Conservation (phyloP, 2,113 vertebrate species). For the Menidia beryllina region DNA sequence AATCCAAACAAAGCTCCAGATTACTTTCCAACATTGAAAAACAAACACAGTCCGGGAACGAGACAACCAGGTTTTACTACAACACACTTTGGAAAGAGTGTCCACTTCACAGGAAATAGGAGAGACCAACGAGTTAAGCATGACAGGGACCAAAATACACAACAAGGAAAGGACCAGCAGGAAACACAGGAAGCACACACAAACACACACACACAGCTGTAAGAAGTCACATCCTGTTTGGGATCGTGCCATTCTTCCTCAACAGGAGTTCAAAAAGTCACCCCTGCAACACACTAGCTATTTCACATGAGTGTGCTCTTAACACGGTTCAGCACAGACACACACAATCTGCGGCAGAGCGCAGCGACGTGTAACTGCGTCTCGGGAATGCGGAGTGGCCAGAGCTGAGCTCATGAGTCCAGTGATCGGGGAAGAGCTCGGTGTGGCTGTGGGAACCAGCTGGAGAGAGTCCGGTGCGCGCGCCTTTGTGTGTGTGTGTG, state of each 20-base stretch:
- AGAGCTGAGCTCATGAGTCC: background rate
- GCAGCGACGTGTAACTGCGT: constrained; percentile 8
- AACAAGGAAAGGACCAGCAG: constrained; percentile 45
- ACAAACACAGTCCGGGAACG: no score
- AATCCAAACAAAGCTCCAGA: no score
- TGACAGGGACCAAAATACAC: constrained; percentile 42
- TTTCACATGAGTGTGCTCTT: constrained; percentile 7
- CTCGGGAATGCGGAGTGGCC: constrained; percentile 5
- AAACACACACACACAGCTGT: constrained; percentile 6
- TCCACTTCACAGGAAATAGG: constrained; percentile 28
- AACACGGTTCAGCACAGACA: background rate
- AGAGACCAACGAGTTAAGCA: constrained; percentile 44
- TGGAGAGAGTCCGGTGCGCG: background rate
- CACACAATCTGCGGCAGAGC: constrained; percentile 2
- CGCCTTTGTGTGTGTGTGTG: constrained; percentile 6
- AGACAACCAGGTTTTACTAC: no score
- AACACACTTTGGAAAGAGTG: background rate
- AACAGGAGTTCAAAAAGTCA: constrained; percentile 46
- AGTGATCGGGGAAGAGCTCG: constrained; percentile 43
- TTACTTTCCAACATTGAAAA: no score
- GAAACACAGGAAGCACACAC: constrained; percentile 42
- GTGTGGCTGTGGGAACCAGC: constrained; percentile 41
- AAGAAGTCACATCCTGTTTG: constrained; percentile 69
- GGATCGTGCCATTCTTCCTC: constrained; percentile 62
- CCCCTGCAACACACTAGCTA: constrained; percentile 31